Evolutionary conservation across 2,888 invertebrate species (phyloP), one percentile per base, ranked within the genome.

Genomic region (Lysandra coridon): DNA sequence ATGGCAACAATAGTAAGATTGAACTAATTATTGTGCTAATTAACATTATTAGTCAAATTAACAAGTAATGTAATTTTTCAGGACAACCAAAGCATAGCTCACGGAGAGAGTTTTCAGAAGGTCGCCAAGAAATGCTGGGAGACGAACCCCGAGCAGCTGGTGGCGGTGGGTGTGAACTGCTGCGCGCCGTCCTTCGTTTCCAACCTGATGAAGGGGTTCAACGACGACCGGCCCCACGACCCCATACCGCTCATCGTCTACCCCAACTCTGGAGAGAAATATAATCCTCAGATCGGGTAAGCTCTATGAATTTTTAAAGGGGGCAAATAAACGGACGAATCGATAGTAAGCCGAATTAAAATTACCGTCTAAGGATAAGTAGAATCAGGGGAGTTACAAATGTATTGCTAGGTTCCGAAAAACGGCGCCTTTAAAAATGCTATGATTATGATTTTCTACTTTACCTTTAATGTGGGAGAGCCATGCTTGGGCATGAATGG

Each of bases 81-180:
- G 95, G 95, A 95, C 82, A 88, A 92, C 82, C 92, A 94, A 87
- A 95, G 94, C 82, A 96, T 97, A 84, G 97, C 97, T 0, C 97
- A 97, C 90, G 98, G 98, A 0, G 98, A 98, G 85, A 94, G 95
- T 80, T 97, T 99, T 87, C 95, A 96, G 83, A 96, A 97, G 81
- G 96, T 96, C 0, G 97, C 97, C 0, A 93, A 95, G 81, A 94
- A 95, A 76, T 96, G 97, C 88, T 98, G 96, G 96, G 96, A 96
- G 60, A 90, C 95, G n/a, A 97, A 98, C 88, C 90, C 94, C 6
- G 94, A 95, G 14, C 96, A 96, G 85, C 94, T 99, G 82, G 94
- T 98, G 23, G 99, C 98, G 0, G 95, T 99, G 73, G 99, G 99
- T 4, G 96, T 98, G 0, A 99, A 99, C 91, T 99, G 99, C 91